These are phyloP conservation scores for Mayetiola destructor DNA, from an alignment of 2,888 invertebrate genomes.

Conservation along the genomic window DNA sequence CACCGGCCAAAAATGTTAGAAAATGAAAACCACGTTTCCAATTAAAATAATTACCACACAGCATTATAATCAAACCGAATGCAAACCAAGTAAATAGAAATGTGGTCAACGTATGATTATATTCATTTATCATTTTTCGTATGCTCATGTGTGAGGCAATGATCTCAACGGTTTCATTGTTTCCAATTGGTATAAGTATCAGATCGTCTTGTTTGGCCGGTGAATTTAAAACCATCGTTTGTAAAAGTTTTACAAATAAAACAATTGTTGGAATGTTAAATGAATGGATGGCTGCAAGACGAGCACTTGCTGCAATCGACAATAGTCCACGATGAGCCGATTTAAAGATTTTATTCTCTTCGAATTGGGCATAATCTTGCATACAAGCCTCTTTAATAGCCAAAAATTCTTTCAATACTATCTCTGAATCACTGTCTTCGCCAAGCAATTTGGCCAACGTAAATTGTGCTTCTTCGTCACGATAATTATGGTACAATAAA, in stretches of 20 bases:
- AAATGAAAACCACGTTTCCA: neutral
- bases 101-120: neutral
- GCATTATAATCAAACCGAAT: neutral
- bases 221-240: neutral
- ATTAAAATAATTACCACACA: neutral
- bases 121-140: neutral
- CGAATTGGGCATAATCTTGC: neutral
- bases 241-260: neutral
- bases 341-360: neutral
- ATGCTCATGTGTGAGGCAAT: neutral
- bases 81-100: neutral
- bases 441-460: neutral
- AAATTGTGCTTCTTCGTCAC: neutral
- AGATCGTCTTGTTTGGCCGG: neutral
- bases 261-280: neutral
- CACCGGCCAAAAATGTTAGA: neutral
- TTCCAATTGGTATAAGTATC: neutral
- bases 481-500: conserved; percentile 9
- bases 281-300: neutral
- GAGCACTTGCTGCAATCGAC: neutral
- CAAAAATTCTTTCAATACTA: neutral
- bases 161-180: neutral
- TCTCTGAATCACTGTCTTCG: neutral
- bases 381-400: neutral
- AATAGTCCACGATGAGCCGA: neutral